These are phyloP conservation scores for Apis dorsata DNA, from an alignment of 1,140 invertebrate genomes.

Conservation along the genomic window DNA sequence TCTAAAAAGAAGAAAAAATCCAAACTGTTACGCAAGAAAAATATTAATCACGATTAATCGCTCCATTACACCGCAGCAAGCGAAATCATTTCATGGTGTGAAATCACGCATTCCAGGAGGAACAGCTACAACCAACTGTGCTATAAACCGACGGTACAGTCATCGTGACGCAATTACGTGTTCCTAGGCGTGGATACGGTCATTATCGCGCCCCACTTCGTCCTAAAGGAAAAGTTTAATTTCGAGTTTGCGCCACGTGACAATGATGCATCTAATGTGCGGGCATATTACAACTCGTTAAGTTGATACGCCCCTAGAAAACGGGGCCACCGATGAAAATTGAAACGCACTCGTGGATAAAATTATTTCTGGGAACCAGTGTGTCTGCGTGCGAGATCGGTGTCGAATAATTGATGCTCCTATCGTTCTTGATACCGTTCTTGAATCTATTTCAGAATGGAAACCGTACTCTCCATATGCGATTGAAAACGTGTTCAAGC, in stretches of 20 bases:
- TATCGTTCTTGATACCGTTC: background rate
- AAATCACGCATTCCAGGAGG: conserved; percentile 57
- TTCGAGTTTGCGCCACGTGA: conserved; percentile 39
- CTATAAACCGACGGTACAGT: conserved; percentile 55
- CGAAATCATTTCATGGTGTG: conserved; percentile 43
- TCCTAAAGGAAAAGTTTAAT: conserved; percentile 51
- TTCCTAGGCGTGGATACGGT: conserved; percentile 43
- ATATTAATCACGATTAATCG: no score
- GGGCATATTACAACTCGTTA: conserved; percentile 36
- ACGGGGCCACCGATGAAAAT: conserved; percentile 16
- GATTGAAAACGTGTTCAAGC: background rate
- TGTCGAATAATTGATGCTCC: background rate
- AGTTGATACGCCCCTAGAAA: conserved; percentile 7
- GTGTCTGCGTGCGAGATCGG: no score
- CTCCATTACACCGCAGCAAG: no score
- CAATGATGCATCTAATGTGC: conserved; percentile 45
- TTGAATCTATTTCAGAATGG: background rate
- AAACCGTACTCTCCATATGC: background rate
- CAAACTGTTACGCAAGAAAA: no score
- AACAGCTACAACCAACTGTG: conserved; percentile 28
- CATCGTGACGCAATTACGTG: conserved; percentile 63
- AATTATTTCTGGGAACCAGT: conserved; percentile 4
- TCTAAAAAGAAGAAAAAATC: background rate
- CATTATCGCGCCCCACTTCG: conserved; percentile 41
- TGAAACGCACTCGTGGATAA: conserved; percentile 27